Base-by-base conservation (phyloP, 2,797 vertebrate species). In the Labeo calbasu region DNA sequence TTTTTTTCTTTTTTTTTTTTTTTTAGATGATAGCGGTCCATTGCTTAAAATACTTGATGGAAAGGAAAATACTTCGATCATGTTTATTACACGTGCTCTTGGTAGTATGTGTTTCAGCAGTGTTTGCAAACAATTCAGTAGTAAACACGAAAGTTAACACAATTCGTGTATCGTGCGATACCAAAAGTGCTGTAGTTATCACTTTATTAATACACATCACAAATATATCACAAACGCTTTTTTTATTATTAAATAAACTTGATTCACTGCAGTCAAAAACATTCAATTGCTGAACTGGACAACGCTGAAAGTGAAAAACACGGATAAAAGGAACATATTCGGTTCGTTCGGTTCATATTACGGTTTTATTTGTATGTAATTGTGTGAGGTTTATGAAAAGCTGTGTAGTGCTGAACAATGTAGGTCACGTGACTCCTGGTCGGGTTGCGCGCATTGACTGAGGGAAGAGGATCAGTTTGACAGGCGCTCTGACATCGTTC, bases 361-460 rank as follows among this genome's bases (percentile, higher is more conserved):
- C 15, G 9, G 5, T 55, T 55, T 75, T 51, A 59, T 23, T 76
- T 23, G 21, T 10, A 40, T 59, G 73, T 59, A 77, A 59, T 59
- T 59, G n/a, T 43, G 8, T 3, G 2, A 43, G 55, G 23, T 59
- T 8, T 17, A 23, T 57, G 32, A 13, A 4, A 68, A 25, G 68
- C 59, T 7, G 40, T 19, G 43, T 3, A n/a, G 4, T 46, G 43
- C 43, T 1, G 43, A 46, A 46, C 9, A 46, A 1, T 1, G 61
- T 3, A 4, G 14, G 77, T 84, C 83, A 84, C 83, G 28, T 84
- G 83, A 71, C 76, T 19, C 19, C n/a, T 4, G 48, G 10, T 77
- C 8, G 1, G 4, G 43, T 25, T 2, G 51, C 51, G 51, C 73
- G 11, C 8, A 5, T 48, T 15, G 66, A 61, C 43, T 7, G 53